Evolutionary conservation across 2,113 vertebrate species (phyloP), one percentile per base, ranked within the genome.

Genomic region (Platichthys stellatus): DNA sequence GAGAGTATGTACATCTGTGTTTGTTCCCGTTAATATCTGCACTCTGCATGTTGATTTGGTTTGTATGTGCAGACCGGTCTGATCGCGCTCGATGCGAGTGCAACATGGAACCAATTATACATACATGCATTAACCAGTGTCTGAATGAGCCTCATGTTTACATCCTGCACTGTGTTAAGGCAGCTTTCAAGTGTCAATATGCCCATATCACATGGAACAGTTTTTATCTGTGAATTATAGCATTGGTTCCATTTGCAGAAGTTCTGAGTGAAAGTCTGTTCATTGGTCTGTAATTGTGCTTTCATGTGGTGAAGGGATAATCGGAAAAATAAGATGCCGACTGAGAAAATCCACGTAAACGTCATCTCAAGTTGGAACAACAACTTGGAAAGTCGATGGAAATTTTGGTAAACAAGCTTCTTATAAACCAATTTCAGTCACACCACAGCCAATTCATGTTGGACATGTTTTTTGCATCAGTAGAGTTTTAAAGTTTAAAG

Each of bases 1-100:
- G 56, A 76, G 73, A 70, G 57, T 72, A 67, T 65, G 78, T 88
- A 88, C 89, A 89, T 92, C 75, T 89, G 87, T 91, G 90, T 91
- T 84, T 86, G 80, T 88, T 68, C 64, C 69, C 64, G 71, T 68
- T 74, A 69, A 58, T 73, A 63, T 66, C 18, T 40, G 63, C 68
- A 53, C 58, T 76, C 23, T 51, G 18, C 5, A 57, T 40, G 54
- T 28, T 63, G 28, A 69, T 69, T 68, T 57, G 17, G 74, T 58
- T 20, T 57, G 51, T 64, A 64, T 9, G 63, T 67, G 47, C n/a
- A 58, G 73, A 54, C 49, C 71, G 8, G 56, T 24, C 58, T 63
- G 69, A 81, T 84, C 65, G 14, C 64, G 57, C 79, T 31, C 28
- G 28, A 31, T 7, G 28, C 28, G 5, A 7, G 31, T 31, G 31